These are phyloP conservation scores for Chitala chitala DNA, from an alignment of 2,113 vertebrate species.

Conservation along the genomic window DNA sequence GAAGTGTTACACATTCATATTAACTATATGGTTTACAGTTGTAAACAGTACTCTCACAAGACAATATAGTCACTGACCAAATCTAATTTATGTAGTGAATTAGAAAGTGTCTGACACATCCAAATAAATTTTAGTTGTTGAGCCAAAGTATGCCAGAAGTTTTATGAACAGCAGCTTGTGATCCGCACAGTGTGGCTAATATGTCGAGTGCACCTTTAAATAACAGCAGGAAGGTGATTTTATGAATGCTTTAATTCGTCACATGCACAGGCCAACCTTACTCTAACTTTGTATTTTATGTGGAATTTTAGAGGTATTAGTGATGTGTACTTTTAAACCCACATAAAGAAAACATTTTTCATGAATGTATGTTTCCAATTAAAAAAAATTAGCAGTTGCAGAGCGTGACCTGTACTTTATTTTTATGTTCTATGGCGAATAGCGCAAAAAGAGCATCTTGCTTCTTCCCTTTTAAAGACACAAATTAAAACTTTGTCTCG, in stretches of 20 bases:
- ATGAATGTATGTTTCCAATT: too few relatives aligned
- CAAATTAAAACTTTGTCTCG: too few relatives aligned
- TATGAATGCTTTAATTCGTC: background rate
- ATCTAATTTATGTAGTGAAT: conserved; percentile 21
- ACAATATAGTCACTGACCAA: conserved; percentile 37
- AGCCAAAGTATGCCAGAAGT: conserved; percentile 37
- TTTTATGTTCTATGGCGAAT: too few relatives aligned
- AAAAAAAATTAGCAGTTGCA: too few relatives aligned
- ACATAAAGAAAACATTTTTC: too few relatives aligned
- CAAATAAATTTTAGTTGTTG: conserved; percentile 25
- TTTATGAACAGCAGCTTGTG: conserved; percentile 26
- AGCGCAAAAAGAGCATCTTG: too few relatives aligned
- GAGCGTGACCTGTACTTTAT: too few relatives aligned
- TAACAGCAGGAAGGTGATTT: conserved; percentile 19
- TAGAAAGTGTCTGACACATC: conserved; percentile 35
- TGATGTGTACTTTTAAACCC: too few relatives aligned
- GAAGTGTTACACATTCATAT: conserved; percentile 35
- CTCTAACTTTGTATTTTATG: too few relatives aligned
- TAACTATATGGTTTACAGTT: conserved; percentile 37
- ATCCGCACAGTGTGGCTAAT: conserved; percentile 22
- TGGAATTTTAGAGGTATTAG: too few relatives aligned
- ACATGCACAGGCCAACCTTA: background rate
- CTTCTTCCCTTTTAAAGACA: too few relatives aligned
- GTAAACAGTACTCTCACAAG: conserved; percentile 46
- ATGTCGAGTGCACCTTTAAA: conserved; percentile 34